These are phyloP conservation scores for Zelleria hepariella DNA, from an alignment of 2,888 invertebrate genomes.

Conservation along the genomic window DNA sequence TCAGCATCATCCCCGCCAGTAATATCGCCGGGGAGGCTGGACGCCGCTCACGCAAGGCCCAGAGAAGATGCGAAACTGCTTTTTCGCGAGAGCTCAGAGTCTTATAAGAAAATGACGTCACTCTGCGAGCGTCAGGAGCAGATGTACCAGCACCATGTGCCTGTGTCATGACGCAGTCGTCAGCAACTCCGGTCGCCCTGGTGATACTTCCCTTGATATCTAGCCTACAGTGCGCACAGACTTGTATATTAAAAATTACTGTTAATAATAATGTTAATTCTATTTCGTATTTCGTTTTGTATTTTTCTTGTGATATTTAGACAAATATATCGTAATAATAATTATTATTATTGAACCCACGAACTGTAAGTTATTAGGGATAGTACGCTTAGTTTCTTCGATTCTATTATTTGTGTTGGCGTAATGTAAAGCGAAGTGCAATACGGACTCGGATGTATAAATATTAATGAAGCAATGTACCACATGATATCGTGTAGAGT, in stretches of 20 bases:
- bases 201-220: slow-evolving; percentile 45
- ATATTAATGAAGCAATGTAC: slow-evolving; percentile 54
- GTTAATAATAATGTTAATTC: slow-evolving; percentile 69
- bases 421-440: slow-evolving; percentile 61
- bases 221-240: slow-evolving; percentile 41
- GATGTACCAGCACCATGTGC: slow-evolving; percentile 68
- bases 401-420: slow-evolving; percentile 35
- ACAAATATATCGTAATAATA: slow-evolving; percentile 66
- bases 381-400: slow-evolving; percentile 38
- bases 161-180: slow-evolving; percentile 66
- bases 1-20: slow-evolving; percentile 65
- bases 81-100: slow-evolving; percentile 68
- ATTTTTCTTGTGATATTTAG: slow-evolving; percentile 72
- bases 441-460: slow-evolving; percentile 62
- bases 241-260: slow-evolving; percentile 51
- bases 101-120: slow-evolving; percentile 68
- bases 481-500: slow-evolving; percentile 63
- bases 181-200: slow-evolving; percentile 47
- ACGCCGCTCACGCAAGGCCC: slow-evolving; percentile 56
- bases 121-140: slow-evolving; percentile 68
- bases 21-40: slow-evolving; percentile 57
- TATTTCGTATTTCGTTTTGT: slow-evolving; percentile 70
- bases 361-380: slow-evolving; percentile 68
- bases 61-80: slow-evolving; percentile 63
- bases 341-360: slow-evolving; percentile 61